Percentiles rank a stretch among this genome's conserved stretches.
phyloP scores from a whole-genome alignment of 2,888 invertebrate species.

The Mellilla xanthometata region DNA sequence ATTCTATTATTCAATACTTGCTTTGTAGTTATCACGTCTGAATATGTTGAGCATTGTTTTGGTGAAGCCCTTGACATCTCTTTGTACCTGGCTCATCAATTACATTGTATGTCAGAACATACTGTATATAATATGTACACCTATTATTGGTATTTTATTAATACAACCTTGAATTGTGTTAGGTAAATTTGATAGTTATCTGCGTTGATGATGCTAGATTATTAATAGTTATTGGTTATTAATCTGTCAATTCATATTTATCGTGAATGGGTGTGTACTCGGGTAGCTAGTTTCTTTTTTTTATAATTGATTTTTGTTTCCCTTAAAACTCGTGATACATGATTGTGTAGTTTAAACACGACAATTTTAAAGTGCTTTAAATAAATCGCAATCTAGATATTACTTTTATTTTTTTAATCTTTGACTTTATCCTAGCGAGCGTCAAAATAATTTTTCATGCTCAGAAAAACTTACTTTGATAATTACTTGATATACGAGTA shows the following conservation, averaged over 20 bases:
- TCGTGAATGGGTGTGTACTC: no score
- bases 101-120: conserved; percentile 12
- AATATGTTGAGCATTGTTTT: conserved; percentile 16
- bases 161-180: conserved; percentile 4
- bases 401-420: no score
- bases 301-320: no score
- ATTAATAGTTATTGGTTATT: conserved; percentile 1
- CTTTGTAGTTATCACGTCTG: conserved; percentile 1
- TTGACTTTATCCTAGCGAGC: no score
- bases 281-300: no score
- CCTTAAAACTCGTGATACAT: no score
- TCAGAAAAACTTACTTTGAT: no score
- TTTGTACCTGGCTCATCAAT: conserved; percentile 14
- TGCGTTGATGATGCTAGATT: neutral
- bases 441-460: no score
- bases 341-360: no score
- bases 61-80: conserved; percentile 28
- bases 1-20: conserved; percentile 2
- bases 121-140: conserved; percentile 4
- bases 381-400: no score
- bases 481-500: no score
- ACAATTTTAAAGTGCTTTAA: no score
- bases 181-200: conserved; percentile 1
- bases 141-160: conserved; percentile 10
- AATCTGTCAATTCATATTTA: conserved; percentile 2